Evolutionary conservation across 1,140 invertebrate genomes (phyloP), one percentile per base, ranked within the genome.

Genomic region (Anoplolepis gracilipes): DNA sequence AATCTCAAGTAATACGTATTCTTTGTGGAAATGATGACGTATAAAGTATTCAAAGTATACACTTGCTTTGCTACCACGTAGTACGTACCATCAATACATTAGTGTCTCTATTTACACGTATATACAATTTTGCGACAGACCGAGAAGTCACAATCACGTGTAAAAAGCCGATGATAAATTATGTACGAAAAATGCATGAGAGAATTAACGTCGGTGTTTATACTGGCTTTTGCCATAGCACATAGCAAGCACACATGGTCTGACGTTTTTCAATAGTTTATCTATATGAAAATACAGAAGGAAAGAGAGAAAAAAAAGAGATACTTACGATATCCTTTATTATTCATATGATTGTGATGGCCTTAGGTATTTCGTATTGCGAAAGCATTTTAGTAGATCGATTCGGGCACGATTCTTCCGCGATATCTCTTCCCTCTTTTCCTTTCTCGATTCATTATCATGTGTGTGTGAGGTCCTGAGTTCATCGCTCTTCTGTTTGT

Each of bases 271-370:
- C 30, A 25, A 49, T 46, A 64, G 10, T 67, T 78, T 53, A 67
- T 36, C 13, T 39, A 65, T 30, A 16, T n/a, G 64, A 13, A 59
- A 82, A 28, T 8, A 59, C n/a, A 72, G 78, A 22, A 79, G 49
- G 1, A 13, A 57, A 72, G 36, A 16, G 39, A 30, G n/a, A 30
- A 30, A 16, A 55, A 10, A 65, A 7, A 53, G 42, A 65, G 30
- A 39, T 1, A 70, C 19, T 70, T 33, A 28, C 19, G 7, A 49
- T 42, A 39, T 53, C 8, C 3, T 84, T 84, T 25, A 84, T 84
- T 84, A 84, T 84, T 84, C 72, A 84, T 77, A 30, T 42, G 49
- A 84, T 84, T 70, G 62, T 84, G 81, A 84, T 77, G 57, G 57
- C n/a, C 65, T 22, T 39, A 19, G n/a, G 30, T 84, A 77, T 65